Percentiles rank a stretch among this genome's conserved stretches.
These are phyloP conservation scores for Oxyruncus cristatus DNA, from an alignment of 2,113 vertebrate genomes.

Conservation along the genomic window DNA sequence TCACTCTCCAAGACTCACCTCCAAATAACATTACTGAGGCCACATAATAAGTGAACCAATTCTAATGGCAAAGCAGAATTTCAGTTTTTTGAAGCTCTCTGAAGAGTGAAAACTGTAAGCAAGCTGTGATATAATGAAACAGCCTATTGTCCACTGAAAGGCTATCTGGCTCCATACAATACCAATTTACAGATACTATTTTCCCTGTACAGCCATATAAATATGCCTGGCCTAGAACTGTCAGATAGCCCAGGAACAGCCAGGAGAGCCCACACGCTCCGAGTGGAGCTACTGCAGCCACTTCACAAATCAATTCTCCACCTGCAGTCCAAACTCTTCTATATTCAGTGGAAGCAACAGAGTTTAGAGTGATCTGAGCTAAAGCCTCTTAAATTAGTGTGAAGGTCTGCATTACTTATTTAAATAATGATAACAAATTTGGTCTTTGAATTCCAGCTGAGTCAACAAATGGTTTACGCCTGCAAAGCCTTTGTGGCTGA, in stretches of 20 bases:
- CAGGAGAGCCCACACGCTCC: not conserved
- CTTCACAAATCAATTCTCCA: not conserved
- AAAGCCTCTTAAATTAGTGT: not conserved
- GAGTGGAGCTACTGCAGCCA: not conserved
- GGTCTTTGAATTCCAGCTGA: not conserved
- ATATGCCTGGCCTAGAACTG: not conserved
- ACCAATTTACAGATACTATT: slow-evolving; percentile 16
- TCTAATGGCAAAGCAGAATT: slow-evolving; percentile 2
- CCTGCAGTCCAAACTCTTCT: not conserved
- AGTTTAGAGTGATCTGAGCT: not conserved
- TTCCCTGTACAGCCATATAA: not conserved
- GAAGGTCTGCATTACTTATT: not conserved
- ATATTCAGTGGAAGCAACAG: not conserved
- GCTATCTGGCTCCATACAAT: not conserved
- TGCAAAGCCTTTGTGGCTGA: not conserved
- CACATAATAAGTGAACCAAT: slow-evolving; percentile 11
- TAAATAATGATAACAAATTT: not conserved
- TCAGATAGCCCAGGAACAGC: not conserved
- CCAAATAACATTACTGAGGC: not conserved
- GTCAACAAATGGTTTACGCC: not conserved
- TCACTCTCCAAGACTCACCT: slow-evolving; percentile 11
- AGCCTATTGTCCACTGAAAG: not conserved
- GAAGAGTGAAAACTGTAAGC: not conserved
- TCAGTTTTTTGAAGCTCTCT: slow-evolving; percentile 30
- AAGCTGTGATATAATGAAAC: not conserved